phyloP scores from a whole-genome alignment of 2,888 invertebrate genomes.

The Chorisops tibialis region DNA sequence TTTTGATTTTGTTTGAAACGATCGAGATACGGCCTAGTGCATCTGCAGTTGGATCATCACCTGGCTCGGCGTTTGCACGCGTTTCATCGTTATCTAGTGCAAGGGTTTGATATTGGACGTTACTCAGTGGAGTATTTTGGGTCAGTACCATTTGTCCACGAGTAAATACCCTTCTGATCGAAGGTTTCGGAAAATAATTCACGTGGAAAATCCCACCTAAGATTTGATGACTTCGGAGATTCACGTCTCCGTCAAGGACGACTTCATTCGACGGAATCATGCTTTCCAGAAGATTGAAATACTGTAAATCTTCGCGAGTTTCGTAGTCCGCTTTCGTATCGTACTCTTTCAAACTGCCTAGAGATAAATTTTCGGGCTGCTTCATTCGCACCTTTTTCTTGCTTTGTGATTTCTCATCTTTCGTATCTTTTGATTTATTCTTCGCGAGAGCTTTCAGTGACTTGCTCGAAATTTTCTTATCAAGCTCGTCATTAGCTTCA shows the following conservation, averaged over 20 bases:
- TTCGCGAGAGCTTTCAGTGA: background rate
- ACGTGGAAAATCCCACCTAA: slow-evolving; percentile 1
- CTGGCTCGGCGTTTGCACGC: background rate
- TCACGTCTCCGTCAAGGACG: background rate
- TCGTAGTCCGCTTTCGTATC: background rate
- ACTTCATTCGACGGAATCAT: background rate
- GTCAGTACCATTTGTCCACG: background rate
- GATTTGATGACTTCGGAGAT: slow-evolving; percentile 11
- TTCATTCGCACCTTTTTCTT: no score
- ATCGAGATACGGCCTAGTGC: background rate
- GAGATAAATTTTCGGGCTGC: background rate
- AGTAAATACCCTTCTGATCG: background rate
- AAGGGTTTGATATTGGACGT: background rate
- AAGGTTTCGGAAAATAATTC: background rate
- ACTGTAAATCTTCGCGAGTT: background rate
- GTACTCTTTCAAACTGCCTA: background rate
- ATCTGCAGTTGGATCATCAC: background rate
- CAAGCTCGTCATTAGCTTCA: no score
- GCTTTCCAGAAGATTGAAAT: background rate
- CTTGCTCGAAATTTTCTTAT: no score
- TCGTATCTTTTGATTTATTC: background rate
- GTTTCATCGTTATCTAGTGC: background rate
- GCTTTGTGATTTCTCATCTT: background rate
- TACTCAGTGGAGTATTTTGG: background rate
- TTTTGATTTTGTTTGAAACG: no score